Percentiles rank a stretch among this genome's conserved stretches.
These are phyloP conservation scores for Invenusta paracnida DNA, from an alignment of 2,888 invertebrate genomes.

Conservation along the genomic window DNA sequence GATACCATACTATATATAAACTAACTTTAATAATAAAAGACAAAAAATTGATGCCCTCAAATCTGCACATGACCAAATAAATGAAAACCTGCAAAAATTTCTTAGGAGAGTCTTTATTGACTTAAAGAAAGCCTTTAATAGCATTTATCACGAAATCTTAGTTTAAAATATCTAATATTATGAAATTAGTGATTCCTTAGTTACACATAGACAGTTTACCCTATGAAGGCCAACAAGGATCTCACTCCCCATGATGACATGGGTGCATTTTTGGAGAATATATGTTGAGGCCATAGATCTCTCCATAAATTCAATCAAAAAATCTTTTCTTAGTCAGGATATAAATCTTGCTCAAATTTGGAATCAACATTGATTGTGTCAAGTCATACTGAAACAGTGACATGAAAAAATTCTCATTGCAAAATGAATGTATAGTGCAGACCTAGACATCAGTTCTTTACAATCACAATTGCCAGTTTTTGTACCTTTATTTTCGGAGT, in stretches of 20 bases:
- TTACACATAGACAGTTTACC: too few species aligned
- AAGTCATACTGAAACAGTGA: background rate
- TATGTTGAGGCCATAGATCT: background rate
- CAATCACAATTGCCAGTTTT: conserved; percentile 23
- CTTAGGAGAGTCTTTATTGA: too few species aligned
- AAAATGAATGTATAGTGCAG: background rate
- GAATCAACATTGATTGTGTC: background rate
- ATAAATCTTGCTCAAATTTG: background rate
- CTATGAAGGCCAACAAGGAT: conserved; percentile 9
- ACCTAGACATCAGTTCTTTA: background rate
- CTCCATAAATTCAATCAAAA: background rate
- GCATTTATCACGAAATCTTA: too few species aligned
- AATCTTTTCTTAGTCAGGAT: background rate
- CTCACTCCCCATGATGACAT: conserved; percentile 5
- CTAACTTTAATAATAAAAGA: too few species aligned
- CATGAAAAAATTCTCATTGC: conserved; percentile 3
- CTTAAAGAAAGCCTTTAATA: too few species aligned
- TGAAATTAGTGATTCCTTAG: too few species aligned
- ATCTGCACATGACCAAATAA: too few species aligned
- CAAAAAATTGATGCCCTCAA: too few species aligned
- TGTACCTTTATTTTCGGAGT: background rate
- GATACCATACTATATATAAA: too few species aligned
- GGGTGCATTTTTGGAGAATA: background rate
- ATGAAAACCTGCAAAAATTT: too few species aligned
- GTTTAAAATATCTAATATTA: too few species aligned